Percentiles rank a stretch among this genome's conserved stretches.
Conservation (phyloP, 2,113 vertebrate genomes). For the Eulemur macaco region DNA sequence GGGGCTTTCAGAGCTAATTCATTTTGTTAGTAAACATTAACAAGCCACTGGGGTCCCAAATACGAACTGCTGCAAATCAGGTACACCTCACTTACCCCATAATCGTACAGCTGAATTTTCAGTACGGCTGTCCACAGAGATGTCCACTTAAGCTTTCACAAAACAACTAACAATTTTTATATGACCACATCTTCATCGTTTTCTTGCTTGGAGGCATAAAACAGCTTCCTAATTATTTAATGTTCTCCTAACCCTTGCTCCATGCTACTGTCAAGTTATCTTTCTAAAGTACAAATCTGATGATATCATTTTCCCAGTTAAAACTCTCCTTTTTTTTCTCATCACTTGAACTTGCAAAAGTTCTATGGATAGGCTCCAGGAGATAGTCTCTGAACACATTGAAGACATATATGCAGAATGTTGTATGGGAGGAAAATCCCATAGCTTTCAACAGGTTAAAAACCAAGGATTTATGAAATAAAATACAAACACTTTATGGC, state of each 20-base stretch:
- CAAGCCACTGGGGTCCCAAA: not conserved
- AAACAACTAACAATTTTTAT: not conserved
- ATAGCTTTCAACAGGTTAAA: not conserved
- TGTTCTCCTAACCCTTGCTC: not conserved
- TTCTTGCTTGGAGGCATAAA: not conserved
- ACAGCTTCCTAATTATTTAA: not conserved
- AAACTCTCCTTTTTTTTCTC: not conserved
- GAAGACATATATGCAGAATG: not conserved
- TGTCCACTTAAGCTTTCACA: not conserved
- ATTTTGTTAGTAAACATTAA: not conserved
- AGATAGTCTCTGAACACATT: not conserved
- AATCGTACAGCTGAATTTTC: not conserved
- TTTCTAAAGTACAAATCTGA: not conserved
- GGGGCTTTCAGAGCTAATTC: not conserved
- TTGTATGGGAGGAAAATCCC: not conserved
- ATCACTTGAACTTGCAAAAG: not conserved
- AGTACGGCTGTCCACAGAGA: not conserved
- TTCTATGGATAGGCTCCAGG: not conserved
- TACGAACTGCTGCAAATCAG: not conserved
- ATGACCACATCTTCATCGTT: not conserved
- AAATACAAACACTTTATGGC: not conserved
- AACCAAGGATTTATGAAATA: not conserved
- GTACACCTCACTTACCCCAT: not conserved
- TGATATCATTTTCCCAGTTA: not conserved
- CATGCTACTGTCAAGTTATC: not conserved